These are phyloP conservation scores for Himalopsyche anomala DNA, from an alignment of 2,888 invertebrate species.

Conservation along the genomic window DNA sequence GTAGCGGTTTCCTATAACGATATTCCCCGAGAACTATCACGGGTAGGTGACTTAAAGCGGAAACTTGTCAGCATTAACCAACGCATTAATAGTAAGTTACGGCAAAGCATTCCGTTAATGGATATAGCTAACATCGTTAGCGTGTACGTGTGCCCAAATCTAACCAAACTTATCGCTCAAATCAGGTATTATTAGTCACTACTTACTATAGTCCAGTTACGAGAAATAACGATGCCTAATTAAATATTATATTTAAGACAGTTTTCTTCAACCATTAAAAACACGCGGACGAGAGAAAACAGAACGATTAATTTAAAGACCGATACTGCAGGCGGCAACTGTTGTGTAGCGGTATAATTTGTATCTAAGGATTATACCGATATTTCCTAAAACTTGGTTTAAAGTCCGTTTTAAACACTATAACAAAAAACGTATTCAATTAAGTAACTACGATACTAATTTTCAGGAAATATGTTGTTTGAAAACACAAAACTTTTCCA, in stretches of 20 bases:
- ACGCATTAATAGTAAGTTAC: slow-evolving; percentile 32
- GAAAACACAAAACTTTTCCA: too few relatives aligned
- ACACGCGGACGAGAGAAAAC: too few relatives aligned
- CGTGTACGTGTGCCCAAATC: slow-evolving; percentile 4
- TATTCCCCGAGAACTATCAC: slow-evolving; percentile 50
- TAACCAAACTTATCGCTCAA: slow-evolving; percentile 20
- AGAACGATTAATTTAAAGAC: too few relatives aligned
- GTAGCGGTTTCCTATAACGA: not conserved
- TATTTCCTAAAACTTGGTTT: too few relatives aligned
- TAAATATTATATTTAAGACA: not conserved
- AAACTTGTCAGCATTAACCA: slow-evolving; percentile 56
- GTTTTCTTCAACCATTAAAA: too few relatives aligned
- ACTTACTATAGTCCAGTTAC: slow-evolving; percentile 5
- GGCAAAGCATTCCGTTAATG: slow-evolving; percentile 22
- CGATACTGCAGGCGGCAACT: too few relatives aligned
- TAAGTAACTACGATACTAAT: too few relatives aligned
- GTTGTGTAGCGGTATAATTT: too few relatives aligned
- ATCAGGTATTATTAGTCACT: not conserved
- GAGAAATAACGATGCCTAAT: not conserved
- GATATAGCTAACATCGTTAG: slow-evolving; percentile 34
- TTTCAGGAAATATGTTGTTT: too few relatives aligned
- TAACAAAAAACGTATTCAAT: too few relatives aligned
- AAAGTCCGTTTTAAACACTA: too few relatives aligned
- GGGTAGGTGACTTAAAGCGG: slow-evolving; percentile 47
- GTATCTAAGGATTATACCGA: too few relatives aligned